phyloP scores from a whole-genome alignment of 2,113 vertebrate genomes.

The Neotragus pygmaeus region DNA sequence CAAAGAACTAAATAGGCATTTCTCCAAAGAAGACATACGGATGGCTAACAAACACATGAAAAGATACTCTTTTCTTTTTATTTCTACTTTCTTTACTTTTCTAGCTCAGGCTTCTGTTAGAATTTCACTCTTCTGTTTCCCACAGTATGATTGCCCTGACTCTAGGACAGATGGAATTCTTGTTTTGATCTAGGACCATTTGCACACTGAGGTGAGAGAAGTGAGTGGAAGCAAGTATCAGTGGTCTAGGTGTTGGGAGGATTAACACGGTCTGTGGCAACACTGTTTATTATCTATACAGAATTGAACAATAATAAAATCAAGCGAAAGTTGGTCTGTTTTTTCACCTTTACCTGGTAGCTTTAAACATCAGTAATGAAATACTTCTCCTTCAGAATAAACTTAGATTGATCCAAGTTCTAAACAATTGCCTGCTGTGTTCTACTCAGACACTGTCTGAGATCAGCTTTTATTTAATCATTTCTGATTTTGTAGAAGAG shows the following conservation, averaged over 20 bases:
- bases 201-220: neutral
- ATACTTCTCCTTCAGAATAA: neutral
- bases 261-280: rapidly evolving
- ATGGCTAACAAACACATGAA: too few species aligned
- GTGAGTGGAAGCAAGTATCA: neutral
- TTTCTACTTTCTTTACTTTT: neutral
- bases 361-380: neutral
- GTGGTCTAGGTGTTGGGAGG: rapidly evolving
- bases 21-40: too few species aligned
- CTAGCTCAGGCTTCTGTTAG: neutral
- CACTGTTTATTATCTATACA: neutral
- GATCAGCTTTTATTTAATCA: neutral
- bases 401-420: neutral
- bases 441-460: neutral
- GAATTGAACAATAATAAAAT: neutral
- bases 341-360: neutral
- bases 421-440: neutral
- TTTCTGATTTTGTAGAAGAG: neutral
- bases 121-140: neutral
- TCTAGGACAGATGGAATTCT: neutral
- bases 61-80: neutral
- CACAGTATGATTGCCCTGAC: neutral
- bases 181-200: neutral
- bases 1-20: too few species aligned
- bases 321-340: neutral